Evolutionary conservation across 2,888 invertebrate species (phyloP), one percentile per base, ranked within the genome.

Genomic region (Meiosimyza decipiens): DNA sequence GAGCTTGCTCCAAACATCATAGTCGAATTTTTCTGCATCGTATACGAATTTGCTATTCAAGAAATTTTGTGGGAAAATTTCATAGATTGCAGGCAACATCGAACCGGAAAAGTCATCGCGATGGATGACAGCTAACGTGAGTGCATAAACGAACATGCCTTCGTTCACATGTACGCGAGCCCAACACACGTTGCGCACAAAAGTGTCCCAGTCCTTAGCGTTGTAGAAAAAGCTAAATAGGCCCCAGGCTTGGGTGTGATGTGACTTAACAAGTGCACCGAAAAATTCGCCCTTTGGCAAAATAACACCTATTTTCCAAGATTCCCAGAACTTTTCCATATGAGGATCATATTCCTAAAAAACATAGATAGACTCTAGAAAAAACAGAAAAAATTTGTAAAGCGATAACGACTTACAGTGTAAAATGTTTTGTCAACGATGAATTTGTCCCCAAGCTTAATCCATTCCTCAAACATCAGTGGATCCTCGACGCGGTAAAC

Each of bases 1-100:
- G 62, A 77, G 70, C 74, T 81, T 82, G 78, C 80, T 83, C 74
- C 76, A 84, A 63, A 79, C 78, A 77, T 82, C 81, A 51, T 79
- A 83, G 63, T 84, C 80, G 85, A 91, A 88, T 83, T 90, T 88
- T 79, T 91, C 89, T 1, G 91, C 93, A 80, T 91, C 90, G 81
- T 91, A 90, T 78, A 94, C 91, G 80, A 92, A 89, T 80, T 92
- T 90, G 79, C 90, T 88, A 87, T 92, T 92, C 83, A 93, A 91
- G 89, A 93, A 94, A 87, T 91, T 90, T 85, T 93, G 91, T 3
- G 95, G 95, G 87, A 91, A 90, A 84, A 94, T 90, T 87, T 95
- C 95, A 83, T 94, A 94, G 57, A 91, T 90, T 40, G 93, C 90
- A 33, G 94, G 94, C 28, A 94, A 84, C 62, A 90, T 88, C 77